phyloP scores from a whole-genome alignment of 1,140 invertebrate genomes.

The Pinna nobilis region DNA sequence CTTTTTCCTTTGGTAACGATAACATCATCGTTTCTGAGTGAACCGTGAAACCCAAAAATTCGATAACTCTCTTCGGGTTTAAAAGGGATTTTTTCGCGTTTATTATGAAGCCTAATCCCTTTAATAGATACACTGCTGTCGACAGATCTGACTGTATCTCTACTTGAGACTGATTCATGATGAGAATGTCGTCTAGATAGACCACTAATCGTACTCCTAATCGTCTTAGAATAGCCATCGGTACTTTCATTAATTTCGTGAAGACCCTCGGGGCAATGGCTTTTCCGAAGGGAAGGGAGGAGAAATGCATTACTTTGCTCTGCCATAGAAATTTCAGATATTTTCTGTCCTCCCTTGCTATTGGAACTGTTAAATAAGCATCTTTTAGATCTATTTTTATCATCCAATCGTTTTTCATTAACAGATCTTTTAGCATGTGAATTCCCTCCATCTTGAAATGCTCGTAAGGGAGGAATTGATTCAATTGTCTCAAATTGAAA shows the following conservation, averaged over 20 bases:
- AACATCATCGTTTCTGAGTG: slow-evolving; percentile 16
- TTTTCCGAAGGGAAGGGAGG: slow-evolving; percentile 28
- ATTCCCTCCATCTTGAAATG: slow-evolving; percentile 44
- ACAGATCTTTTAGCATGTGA: slow-evolving; percentile 25
- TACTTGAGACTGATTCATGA: slow-evolving; percentile 20
- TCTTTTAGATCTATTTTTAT: slow-evolving; percentile 37
- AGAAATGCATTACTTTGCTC: slow-evolving; percentile 11
- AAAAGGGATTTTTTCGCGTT: slow-evolving; percentile 8
- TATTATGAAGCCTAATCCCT: slow-evolving; percentile 24
- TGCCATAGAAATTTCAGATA: slow-evolving; percentile 15
- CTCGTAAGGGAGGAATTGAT: slow-evolving; percentile 31
- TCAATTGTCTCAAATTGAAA: slow-evolving; percentile 33
- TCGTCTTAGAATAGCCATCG: slow-evolving; percentile 10
- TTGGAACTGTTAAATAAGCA: slow-evolving; percentile 21
- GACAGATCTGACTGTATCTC: not conserved
- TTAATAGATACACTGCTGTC: not conserved
- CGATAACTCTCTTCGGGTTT: not conserved
- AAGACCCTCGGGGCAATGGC: slow-evolving; percentile 3
- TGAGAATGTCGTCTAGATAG: slow-evolving; percentile 25
- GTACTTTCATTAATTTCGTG: slow-evolving; percentile 29
- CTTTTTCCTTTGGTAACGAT: slow-evolving; percentile 17
- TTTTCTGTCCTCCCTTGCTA: slow-evolving; percentile 9
- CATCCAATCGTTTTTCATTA: slow-evolving; percentile 14
- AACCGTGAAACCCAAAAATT: slow-evolving; percentile 21
- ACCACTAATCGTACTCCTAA: slow-evolving; percentile 13